Percentiles rank a stretch among this genome's conserved stretches.
These are phyloP conservation scores for Ryuthela nishihirai DNA, from an alignment of 2,888 invertebrate species.

Conservation along the genomic window DNA sequence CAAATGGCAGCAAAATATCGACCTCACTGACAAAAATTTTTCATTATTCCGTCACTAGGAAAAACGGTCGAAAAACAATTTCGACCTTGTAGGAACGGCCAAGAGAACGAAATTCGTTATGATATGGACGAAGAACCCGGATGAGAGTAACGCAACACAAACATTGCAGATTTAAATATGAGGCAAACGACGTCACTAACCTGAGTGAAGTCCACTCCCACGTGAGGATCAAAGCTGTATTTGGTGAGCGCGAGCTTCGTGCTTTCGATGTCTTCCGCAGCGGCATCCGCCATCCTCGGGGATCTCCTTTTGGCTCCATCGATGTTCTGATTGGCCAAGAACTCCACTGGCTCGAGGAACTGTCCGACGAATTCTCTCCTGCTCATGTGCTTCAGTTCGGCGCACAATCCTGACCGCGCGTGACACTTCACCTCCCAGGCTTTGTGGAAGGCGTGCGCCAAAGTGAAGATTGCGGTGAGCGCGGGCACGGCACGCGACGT, in stretches of 20 bases:
- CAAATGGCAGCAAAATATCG: no score
- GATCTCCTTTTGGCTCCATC: background rate
- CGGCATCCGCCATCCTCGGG: background rate
- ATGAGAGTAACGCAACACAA: no score
- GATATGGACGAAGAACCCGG: no score
- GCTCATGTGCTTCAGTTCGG: constrained; percentile 40
- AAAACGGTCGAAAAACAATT: no score
- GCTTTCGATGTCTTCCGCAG: constrained; percentile 13
- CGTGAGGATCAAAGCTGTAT: constrained; percentile 8
- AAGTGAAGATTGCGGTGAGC: constrained; percentile 44
- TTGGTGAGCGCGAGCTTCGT: constrained; percentile 18
- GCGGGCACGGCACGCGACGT: constrained; percentile 42
- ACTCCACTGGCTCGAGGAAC: constrained; percentile 43
- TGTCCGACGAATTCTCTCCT: constrained; percentile 43
- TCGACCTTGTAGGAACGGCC: no score
- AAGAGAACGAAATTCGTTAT: no score
- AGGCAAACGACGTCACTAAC: constrained; percentile 2
- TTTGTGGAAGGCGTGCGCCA: constrained; percentile 44
- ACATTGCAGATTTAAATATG: no score
- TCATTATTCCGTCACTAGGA: no score
- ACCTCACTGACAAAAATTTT: no score
- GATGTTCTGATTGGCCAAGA: constrained; percentile 9
- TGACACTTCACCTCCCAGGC: constrained; percentile 46
- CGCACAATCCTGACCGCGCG: constrained; percentile 41
- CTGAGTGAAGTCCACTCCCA: constrained; percentile 18